Conservation (phyloP, 2,888 invertebrate species). For the Mystacides longicornis region DNA sequence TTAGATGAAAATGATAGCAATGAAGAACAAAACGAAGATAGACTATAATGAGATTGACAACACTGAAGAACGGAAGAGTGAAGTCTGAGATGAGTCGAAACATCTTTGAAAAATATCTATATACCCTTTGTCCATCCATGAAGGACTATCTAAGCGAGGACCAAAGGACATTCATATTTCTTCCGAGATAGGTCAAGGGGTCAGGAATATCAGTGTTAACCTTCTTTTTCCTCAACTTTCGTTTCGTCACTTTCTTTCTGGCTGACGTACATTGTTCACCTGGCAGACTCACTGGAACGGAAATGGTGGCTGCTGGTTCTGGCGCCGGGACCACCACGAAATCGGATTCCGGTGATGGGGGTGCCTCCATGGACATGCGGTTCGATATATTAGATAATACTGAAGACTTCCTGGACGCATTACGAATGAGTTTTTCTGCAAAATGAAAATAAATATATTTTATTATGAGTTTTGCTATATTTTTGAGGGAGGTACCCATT, state of each 20-base stretch:
- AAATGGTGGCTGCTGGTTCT: background rate
- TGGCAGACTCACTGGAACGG: background rate
- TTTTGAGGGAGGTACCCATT: no score
- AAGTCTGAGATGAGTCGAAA: background rate
- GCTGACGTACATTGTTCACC: slow-evolving; percentile 23
- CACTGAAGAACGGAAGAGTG: background rate
- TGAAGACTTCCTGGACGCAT: background rate
- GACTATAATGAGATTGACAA: background rate
- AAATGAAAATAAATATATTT: no score
- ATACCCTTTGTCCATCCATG: slow-evolving; percentile 12
- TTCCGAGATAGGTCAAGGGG: slow-evolving; percentile 20
- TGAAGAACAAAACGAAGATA: no score
- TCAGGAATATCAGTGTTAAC: slow-evolving; percentile 23
- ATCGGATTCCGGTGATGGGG: background rate
- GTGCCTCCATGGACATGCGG: background rate
- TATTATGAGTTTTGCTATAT: no score
- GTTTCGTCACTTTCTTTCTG: slow-evolving; percentile 8
- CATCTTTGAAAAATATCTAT: slow-evolving; percentile 1
- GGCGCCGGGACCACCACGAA: background rate
- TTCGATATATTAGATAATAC: background rate
- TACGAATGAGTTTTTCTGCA: background rate
- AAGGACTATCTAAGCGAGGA: slow-evolving; percentile 17
- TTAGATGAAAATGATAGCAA: no score
- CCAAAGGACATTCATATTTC: slow-evolving; percentile 22
- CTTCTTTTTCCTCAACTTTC: slow-evolving; percentile 23